Base-by-base conservation (phyloP, 2,113 vertebrate species). In the Emydura subglobosa region DNA sequence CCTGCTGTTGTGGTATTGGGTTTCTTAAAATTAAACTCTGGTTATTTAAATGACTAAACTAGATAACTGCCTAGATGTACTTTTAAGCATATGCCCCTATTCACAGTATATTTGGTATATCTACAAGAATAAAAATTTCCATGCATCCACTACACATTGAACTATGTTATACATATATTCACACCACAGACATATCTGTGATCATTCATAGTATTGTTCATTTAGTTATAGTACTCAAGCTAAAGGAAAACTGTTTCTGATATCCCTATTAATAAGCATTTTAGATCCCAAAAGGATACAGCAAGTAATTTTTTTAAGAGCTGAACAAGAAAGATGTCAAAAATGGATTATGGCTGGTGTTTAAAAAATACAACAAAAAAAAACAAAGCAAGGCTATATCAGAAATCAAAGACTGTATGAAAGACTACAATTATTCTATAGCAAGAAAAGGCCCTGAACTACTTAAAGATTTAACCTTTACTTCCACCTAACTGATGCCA, bases 401-500 rank as follows among this genome's bases (percentile, higher is more conserved):
- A 92, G 92, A 97, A 97, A 96, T 93, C 93, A 96, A 96, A 92
- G 92, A 92, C 72, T 39, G 11, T 53, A 86, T 0, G 9, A 90
- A 97, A 94, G 88, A 96, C 91, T 91, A 97, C 95, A 93, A 96
- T 98, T 97, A 97, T 96, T 97, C 93, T 95, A 89, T 31, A 96
- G 95, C 91, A 89, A 95, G 96, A 96, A 97, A 98, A 94, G 96
- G 95, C 94, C 97, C 97, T 59, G 87, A 97, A 97, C 97, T 97
- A 94, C 94, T 96, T 95, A 95, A 97, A 96, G 88, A 96, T 96
- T 96, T 98, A 98, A 98, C 98, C 98, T 98, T 97, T 98, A 95
- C 97, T 96, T 98, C 97, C 97, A 97, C 98, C 97, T 97, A 97
- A 98, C 98, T 97, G 96, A 98, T 97, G 98, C 98, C 97, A 97